A percentile compares a stretch with the other conserved stretches of the same genome.
Conservation (phyloP, 2,888 invertebrate genomes). For the Liodrosophila aerea region DNA sequence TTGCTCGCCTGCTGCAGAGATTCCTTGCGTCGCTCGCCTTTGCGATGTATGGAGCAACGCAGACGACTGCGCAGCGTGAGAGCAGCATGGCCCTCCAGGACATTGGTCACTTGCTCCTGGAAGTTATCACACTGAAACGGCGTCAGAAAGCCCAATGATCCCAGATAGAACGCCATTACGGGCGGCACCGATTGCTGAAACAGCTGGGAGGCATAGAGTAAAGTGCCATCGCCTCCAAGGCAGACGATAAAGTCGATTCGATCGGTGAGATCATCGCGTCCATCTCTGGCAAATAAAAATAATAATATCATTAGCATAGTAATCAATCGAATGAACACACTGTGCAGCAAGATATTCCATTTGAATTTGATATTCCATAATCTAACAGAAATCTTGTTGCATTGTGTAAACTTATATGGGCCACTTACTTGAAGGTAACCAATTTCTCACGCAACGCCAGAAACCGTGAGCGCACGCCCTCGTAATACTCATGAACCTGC, state of each 20-base stretch:
- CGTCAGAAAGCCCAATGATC: conserved; percentile 97
- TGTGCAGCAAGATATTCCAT: not conserved
- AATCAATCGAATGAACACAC: not conserved
- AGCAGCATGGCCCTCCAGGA: conserved; percentile 96
- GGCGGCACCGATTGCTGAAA: conserved; percentile 99
- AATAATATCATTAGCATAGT: conserved; percentile 1
- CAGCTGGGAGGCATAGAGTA: conserved; percentile 95
- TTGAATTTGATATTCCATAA: too few relatives aligned
- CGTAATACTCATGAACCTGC: conserved; percentile 58
- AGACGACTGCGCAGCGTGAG: conserved; percentile 94
- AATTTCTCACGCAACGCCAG: conserved; percentile 90
- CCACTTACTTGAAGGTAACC: conserved; percentile 87
- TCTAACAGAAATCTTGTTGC: too few relatives aligned
- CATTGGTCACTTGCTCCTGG: conserved; percentile 96
- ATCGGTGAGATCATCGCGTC: conserved; percentile 96
- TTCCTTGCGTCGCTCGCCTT: conserved; percentile 81
- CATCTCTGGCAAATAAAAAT: conserved; percentile 85
- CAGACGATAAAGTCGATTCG: conserved; percentile 98
- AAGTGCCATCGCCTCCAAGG: conserved; percentile 97
- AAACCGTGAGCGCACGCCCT: conserved; percentile 85
- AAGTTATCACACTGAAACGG: conserved; percentile 98
- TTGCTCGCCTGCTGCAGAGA: conserved; percentile 41
- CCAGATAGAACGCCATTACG: conserved; percentile 98
- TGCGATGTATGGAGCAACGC: conserved; percentile 93
- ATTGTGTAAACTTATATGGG: too few relatives aligned